These are phyloP conservation scores for Rhaphigaster nebulosa DNA, from an alignment of 2,888 invertebrate species.

Conservation along the genomic window DNA sequence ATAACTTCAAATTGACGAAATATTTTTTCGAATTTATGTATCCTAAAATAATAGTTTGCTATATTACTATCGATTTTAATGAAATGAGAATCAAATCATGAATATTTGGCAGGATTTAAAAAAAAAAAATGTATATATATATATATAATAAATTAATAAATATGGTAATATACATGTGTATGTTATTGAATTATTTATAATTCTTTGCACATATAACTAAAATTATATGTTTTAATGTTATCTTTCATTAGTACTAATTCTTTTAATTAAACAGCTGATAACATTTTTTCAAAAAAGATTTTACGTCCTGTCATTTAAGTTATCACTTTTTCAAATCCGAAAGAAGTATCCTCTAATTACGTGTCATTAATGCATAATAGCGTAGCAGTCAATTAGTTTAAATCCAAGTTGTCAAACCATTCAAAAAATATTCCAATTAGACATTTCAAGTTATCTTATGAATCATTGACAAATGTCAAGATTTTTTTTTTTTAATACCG, in stretches of 20 bases:
- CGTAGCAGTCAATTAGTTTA: not conserved
- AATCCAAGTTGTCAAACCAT: not conserved
- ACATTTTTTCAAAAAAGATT: no score
- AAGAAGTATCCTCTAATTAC: not conserved
- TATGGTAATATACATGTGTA: no score
- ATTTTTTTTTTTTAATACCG: not conserved
- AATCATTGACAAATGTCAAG: not conserved
- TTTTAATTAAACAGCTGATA: no score
- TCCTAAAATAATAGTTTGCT: not conserved
- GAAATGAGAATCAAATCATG: no score
- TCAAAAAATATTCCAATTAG: conserved; percentile 3
- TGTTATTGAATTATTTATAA: no score
- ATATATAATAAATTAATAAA: no score
- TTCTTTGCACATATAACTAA: no score
- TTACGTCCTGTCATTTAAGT: not conserved
- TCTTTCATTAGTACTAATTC: no score
- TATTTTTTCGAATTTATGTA: not conserved
- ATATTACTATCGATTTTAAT: not conserved
- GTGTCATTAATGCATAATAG: not conserved
- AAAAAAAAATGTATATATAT: no score
- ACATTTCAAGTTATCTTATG: not conserved
- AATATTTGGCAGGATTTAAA: no score
- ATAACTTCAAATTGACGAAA: not conserved
- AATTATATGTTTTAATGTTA: no score
- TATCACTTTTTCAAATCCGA: not conserved